Evolutionary conservation across 2,113 vertebrate genomes (phyloP), one percentile per base, ranked within the genome.

Genomic region (Pimephales promelas): DNA sequence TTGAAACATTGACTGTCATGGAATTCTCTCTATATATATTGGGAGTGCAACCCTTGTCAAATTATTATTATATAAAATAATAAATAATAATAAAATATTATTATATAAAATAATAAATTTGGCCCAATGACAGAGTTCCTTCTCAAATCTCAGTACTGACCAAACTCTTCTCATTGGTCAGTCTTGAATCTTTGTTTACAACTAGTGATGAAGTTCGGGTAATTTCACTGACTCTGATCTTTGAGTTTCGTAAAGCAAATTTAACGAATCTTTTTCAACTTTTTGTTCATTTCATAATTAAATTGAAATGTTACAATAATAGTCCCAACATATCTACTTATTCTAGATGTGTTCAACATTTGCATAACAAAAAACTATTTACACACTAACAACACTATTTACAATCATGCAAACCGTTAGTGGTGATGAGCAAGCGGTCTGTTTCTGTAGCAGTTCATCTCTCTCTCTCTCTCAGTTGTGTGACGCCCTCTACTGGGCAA

Each of bases 401-500:
- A 54, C 52, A 54, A 54, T 6, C 47, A 52, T 49, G 47, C 47
- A 52, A 18, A 52, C 6, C 18, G 0, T 54, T 54, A 49, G 49
- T 5, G 16, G 49, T 1, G 49, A 8, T 20, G 6, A 54, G 3
- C 31, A 40, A 22, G 64, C 8, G 20, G 31, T 2, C 20, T 20
- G 4, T 28, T 18, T 26, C 66, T 26, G 5, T 28, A 64, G 16
- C 0, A 1, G 16, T 66, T 10, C 31, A 36, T 22, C 64, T n/a
- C n/a, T n/a, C n/a, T n/a, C n/a, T n/a, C 2, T 36, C 64, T 24
- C 4, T 45, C 20, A 26, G 66, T 2, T 64, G 31, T n/a, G 4
- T 72, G 85, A 3, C 54, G 3, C 45, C 84, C 73, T 81, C 28
- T 70, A 6, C 28, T 66, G 40, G 14, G 14, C 28, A 64, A 31